phyloP scores from a whole-genome alignment of 2,888 invertebrate genomes.

The Rhyacophila evoluta region DNA sequence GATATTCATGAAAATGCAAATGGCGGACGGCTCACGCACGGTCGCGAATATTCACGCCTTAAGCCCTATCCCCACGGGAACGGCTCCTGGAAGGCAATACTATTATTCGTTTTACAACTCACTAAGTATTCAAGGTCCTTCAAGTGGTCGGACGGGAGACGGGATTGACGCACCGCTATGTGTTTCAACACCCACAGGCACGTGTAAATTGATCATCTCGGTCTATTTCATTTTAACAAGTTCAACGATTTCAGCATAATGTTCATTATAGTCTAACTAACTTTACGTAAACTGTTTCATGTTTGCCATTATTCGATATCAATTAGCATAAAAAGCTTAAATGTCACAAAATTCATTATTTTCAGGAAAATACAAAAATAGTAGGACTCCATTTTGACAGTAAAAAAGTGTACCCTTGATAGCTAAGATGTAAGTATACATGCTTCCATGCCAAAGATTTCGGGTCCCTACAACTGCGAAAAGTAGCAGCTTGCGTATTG shows the following conservation, averaged over 20 bases:
- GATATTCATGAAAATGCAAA: conserved; percentile 22
- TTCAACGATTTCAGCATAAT: conserved; percentile 1
- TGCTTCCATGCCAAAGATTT: no score
- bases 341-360: no score
- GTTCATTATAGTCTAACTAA: no score
- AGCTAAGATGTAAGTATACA: no score
- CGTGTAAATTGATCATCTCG: conserved; percentile 21
- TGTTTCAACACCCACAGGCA: conserved; percentile 8
- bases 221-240: conserved; percentile 15
- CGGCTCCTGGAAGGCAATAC: neutral
- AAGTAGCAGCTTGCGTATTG: no score
- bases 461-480: no score
- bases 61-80: neutral
- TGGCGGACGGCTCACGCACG: conserved; percentile 7
- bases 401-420: no score
- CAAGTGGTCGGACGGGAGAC: neutral
- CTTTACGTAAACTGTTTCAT: no score
- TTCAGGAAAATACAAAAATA: no score
- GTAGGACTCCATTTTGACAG: no score
- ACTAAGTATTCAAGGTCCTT: conserved; percentile 20
- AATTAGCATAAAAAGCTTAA: no score
- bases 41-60: neutral
- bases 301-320: no score
- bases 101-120: conserved; percentile 1
- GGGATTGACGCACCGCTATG: neutral